phyloP scores from a whole-genome alignment of 2,888 invertebrate species.

The Cheilosia impressa region DNA sequence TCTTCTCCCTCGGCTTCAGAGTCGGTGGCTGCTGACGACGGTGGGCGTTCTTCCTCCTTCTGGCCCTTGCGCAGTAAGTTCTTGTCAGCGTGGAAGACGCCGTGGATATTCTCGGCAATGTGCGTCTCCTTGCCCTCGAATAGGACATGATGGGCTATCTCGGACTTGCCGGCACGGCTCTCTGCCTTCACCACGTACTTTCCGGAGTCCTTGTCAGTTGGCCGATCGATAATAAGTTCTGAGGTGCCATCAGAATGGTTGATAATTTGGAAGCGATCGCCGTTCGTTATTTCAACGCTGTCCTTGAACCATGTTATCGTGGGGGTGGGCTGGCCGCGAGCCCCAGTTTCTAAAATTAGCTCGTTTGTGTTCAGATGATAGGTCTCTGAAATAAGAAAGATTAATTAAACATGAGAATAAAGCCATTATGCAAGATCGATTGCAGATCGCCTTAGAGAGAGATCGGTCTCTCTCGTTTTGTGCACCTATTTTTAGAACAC shows the following conservation, averaged over 20 bases:
- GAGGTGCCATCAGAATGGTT: slow-evolving; percentile 91
- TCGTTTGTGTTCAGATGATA: slow-evolving; percentile 90
- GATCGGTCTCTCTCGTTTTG: neutral
- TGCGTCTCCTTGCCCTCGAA: slow-evolving; percentile 86
- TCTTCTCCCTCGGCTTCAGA: slow-evolving; percentile 77
- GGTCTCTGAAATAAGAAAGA: slow-evolving; percentile 85
- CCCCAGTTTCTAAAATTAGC: slow-evolving; percentile 90
- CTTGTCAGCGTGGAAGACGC: slow-evolving; percentile 83
- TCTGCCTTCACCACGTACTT: slow-evolving; percentile 91
- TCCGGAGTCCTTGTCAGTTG: slow-evolving; percentile 88
- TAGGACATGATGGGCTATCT: slow-evolving; percentile 88
- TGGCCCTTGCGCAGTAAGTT: slow-evolving; percentile 80
- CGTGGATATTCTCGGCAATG: slow-evolving; percentile 83
- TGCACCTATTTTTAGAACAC: slow-evolving; percentile 60
- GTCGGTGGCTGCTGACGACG: slow-evolving; percentile 45
- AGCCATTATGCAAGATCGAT: slow-evolving; percentile 61
- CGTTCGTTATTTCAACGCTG: slow-evolving; percentile 85
- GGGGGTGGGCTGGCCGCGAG: slow-evolving; percentile 90
- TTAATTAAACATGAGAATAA: slow-evolving; percentile 33
- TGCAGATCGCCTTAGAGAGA: slow-evolving; percentile 9
- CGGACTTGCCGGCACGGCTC: slow-evolving; percentile 89
- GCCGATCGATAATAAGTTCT: slow-evolving; percentile 87
- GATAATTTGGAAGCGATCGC: slow-evolving; percentile 87
- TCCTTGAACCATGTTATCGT: slow-evolving; percentile 91
- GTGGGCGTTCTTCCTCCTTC: slow-evolving; percentile 76